phyloP scores from a whole-genome alignment of 2,797 vertebrate genomes.

The Premnoplex brunnescens region DNA sequence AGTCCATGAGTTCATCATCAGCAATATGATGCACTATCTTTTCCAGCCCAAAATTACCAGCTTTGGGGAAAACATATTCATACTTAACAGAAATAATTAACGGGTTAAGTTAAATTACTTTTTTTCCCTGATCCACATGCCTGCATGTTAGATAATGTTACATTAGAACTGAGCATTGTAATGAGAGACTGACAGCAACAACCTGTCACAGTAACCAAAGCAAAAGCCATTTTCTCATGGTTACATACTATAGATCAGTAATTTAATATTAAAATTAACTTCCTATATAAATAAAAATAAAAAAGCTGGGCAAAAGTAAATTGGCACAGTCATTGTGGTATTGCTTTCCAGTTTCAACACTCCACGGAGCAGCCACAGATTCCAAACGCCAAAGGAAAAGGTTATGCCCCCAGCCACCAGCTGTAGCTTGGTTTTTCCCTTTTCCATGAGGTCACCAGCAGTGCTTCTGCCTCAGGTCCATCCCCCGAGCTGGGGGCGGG shows the following conservation, averaged over 20 bases:
- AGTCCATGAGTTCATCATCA: conserved; percentile 11
- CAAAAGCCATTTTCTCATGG: conserved; percentile 36
- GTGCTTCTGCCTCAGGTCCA: not conserved
- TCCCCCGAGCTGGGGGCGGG: not conserved
- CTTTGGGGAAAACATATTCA: conserved; percentile 65
- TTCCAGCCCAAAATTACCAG: conserved; percentile 61
- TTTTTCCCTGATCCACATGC: conserved; percentile 79
- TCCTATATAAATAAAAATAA: conserved; percentile 71
- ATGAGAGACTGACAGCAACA: conserved; percentile 63
- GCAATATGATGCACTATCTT: conserved; percentile 2
- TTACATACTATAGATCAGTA: conserved; percentile 24
- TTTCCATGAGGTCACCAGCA: not conserved
- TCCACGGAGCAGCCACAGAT: conserved; percentile 34
- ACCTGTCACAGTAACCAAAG: conserved; percentile 66
- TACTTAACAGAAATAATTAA: conserved; percentile 56
- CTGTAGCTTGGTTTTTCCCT: not conserved
- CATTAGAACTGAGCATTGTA: conserved; percentile 23
- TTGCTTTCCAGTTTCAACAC: conserved; percentile 73
- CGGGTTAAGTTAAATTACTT: conserved; percentile 59
- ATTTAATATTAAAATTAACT: conserved; percentile 49
- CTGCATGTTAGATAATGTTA: conserved; percentile 77
- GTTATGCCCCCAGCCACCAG: not conserved
- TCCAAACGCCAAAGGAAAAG: not conserved
- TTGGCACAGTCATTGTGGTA: conserved; percentile 80
- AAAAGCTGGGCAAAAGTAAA: conserved; percentile 65